phyloP scores from a whole-genome alignment of 1,140 invertebrate species.

The Battus philenor region DNA sequence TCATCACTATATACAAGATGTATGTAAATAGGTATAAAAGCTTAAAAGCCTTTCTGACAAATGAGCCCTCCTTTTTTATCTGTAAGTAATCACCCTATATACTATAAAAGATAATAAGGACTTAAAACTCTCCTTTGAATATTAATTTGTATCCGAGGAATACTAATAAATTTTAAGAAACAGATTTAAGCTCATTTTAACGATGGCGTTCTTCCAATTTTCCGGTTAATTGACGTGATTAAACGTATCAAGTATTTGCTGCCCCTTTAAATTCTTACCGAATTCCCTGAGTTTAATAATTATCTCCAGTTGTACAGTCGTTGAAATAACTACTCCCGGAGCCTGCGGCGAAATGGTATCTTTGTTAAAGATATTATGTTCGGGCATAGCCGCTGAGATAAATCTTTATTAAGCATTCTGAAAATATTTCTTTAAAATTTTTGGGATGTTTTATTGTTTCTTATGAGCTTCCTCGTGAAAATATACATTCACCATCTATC shows the following conservation, averaged over 20 bases:
- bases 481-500: too few relatives aligned
- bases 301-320: conserved; percentile 43
- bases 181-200: conserved; percentile 19
- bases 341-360: conserved; percentile 30
- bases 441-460: too few relatives aligned
- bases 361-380: conserved; percentile 30
- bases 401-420: too few relatives aligned
- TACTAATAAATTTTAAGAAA: conserved; percentile 27
- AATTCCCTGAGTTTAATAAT: conserved; percentile 46
- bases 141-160: neutral
- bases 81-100: too few relatives aligned
- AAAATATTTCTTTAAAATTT: too few relatives aligned
- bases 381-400: neutral
- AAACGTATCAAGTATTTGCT: conserved; percentile 45
- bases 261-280: conserved; percentile 40
- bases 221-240: conserved; percentile 58
- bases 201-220: conserved; percentile 38
- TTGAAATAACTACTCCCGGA: conserved; percentile 38
- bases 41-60: neutral
- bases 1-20: too few relatives aligned
- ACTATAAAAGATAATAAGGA: too few relatives aligned
- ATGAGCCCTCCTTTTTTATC: too few relatives aligned
- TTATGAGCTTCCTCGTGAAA: too few relatives aligned
- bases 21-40: too few relatives aligned
- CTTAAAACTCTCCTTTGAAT: too few relatives aligned